These are phyloP conservation scores for Peromyscus polionotus DNA, from an alignment of 2,113 vertebrate species.

Conservation along the genomic window DNA sequence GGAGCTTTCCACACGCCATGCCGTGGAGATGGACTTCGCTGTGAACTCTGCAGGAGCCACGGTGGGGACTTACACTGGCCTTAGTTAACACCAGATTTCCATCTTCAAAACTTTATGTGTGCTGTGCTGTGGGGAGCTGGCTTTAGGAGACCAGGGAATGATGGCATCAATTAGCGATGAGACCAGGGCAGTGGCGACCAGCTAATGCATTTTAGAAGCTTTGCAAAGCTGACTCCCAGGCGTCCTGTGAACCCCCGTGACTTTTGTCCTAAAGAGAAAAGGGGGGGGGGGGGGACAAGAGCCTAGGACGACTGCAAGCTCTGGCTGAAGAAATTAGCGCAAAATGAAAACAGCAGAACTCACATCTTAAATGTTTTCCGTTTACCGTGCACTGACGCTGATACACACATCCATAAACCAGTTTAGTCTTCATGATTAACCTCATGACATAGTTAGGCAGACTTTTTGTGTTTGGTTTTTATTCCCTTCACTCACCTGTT, in stretches of 20 bases:
- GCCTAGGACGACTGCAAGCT: neutral
- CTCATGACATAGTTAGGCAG: neutral
- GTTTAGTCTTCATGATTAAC: neutral
- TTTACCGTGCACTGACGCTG: neutral
- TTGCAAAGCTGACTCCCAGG: slow-evolving; percentile 26
- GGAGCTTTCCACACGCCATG: no score
- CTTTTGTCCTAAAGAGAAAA: neutral
- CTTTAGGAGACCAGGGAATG: neutral
- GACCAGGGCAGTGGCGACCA: neutral
- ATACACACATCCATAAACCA: neutral
- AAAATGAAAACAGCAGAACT: neutral
- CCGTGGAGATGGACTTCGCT: neutral
- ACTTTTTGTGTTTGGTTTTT: neutral
- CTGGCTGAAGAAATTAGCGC: neutral
- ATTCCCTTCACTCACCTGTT: no score
- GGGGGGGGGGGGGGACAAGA: neutral
- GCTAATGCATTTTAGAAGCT: neutral
- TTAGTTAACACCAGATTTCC: neutral
- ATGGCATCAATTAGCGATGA: neutral
- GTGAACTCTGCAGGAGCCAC: neutral
- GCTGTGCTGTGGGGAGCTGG: neutral
- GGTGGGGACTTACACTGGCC: neutral
- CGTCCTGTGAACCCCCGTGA: neutral
- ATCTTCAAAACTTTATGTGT: slow-evolving; percentile 19
- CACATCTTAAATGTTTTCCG: slow-evolving; percentile 1